Evolutionary conservation across 2,888 invertebrate genomes (phyloP), one percentile per base, ranked within the genome.

Genomic region (Lepidonotus clava): DNA sequence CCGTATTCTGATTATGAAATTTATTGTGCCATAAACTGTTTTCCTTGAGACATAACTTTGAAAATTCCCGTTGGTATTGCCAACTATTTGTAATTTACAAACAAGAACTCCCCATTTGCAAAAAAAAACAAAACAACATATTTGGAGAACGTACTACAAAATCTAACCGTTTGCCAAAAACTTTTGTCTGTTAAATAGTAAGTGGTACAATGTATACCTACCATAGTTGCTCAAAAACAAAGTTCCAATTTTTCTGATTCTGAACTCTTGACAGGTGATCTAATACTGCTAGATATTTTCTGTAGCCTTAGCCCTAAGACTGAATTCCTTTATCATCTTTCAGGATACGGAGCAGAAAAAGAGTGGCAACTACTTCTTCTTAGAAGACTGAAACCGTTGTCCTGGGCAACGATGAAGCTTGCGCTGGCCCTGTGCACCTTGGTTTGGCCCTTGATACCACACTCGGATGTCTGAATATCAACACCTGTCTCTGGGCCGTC

Each of bases 291-390:
- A n/a, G n/a, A n/a, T 14, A 21, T 66, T 66, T 21, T 66, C 28
- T 14, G 18, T 66, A 66, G 11, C 24, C 8, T 24, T 11, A n/a
- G n/a, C n/a, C n/a, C n/a, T n/a, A n/a, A n/a, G n/a, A n/a, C n/a
- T n/a, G n/a, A n/a, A n/a, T n/a, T 66, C 18, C 24, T 61, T 80
- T 76, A 85, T 86, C 51, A 87, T 86, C 34, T 86, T 86, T 94
- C 93, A 97, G 97, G 99, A 99, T 94, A 96, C 97, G 91, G 99
- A 99, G 92, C 99, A 99, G 95, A 99, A 99, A 95, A 96, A 97
- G 90, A 97, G 97, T 86, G 99, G 99, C 87, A 99, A 99, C 95
- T 99, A 97, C 95, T 99, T 99, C 96, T 99, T 99, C 96, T 95
- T 99, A 93, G 99, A 99, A 95, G 98, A 99, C 94, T 98, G 91